Percentiles rank a stretch among this genome's conserved stretches.
Evolutionary conservation across 2,888 invertebrate genomes (phyloP).

Genomic region (Dione juno): DNA sequence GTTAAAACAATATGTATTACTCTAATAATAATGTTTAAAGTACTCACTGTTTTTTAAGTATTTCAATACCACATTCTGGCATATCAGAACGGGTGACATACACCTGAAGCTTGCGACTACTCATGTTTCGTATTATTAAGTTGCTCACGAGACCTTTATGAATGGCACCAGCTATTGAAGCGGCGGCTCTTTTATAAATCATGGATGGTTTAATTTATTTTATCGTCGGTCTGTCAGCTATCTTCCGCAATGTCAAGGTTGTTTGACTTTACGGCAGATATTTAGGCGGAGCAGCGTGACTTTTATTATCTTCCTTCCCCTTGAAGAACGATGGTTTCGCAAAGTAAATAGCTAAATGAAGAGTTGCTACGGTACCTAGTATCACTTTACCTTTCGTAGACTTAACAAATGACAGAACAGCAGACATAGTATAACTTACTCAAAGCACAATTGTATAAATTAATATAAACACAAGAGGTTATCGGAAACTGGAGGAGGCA

Average conservation of each 20-base stretch:
- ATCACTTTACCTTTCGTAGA: conserved; percentile 74
- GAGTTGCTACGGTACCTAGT: conserved; percentile 67
- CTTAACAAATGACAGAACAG: conserved; percentile 63
- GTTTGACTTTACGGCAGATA: conserved; percentile 64
- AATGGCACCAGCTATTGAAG: conserved; percentile 52
- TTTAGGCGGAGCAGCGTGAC: conserved; percentile 61
- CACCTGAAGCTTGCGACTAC: conserved; percentile 77
- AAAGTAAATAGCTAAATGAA: conserved; percentile 71
- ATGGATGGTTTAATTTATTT: conserved; percentile 54
- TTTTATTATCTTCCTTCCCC: conserved; percentile 55
- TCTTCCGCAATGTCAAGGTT: conserved; percentile 52
- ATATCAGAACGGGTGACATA: conserved; percentile 86
- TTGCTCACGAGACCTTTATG: conserved; percentile 45
- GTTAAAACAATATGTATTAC: background rate
- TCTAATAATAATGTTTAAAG: background rate
- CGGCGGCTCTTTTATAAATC: conserved; percentile 61
- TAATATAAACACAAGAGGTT: conserved; percentile 15
- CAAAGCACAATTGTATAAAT: background rate
- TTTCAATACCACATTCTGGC: conserved; percentile 83
- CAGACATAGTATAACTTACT: conserved; percentile 60
- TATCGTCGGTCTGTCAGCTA: conserved; percentile 44
- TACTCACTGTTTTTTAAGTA: conserved; percentile 85
- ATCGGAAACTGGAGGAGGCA: background rate
- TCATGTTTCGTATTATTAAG: conserved; percentile 62
- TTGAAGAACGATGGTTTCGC: conserved; percentile 77